Conservation (phyloP, 2,888 invertebrate genomes). For the Meteorus colon region DNA sequence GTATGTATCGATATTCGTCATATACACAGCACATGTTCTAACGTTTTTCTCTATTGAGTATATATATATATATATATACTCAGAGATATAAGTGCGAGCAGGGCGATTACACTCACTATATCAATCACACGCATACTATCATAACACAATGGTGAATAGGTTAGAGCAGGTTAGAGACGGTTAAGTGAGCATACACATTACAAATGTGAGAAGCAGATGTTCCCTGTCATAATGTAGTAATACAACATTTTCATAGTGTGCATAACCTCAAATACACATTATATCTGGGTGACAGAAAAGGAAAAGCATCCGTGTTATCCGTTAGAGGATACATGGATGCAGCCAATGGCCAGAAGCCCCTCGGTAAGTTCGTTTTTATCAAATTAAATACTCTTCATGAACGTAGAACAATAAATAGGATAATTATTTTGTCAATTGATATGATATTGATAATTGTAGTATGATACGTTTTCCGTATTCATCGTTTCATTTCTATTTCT, state of each 20-base stretch:
- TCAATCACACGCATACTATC: background rate
- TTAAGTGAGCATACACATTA: conserved; percentile 27
- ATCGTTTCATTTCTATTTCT: conserved; percentile 1
- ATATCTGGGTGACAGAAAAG: conserved; percentile 15
- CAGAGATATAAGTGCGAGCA: background rate
- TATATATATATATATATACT: too few species aligned
- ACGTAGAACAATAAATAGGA: conserved; percentile 5
- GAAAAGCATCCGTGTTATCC: conserved; percentile 62
- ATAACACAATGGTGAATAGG: conserved; percentile 50
- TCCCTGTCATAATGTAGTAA: conserved; percentile 32
- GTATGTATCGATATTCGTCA: too few species aligned
- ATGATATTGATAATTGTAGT: background rate
- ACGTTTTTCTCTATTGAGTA: too few species aligned
- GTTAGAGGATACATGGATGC: conserved; percentile 68
- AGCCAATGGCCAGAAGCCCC: conserved; percentile 67
- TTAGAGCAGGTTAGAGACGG: conserved; percentile 52
- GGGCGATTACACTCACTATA: background rate
- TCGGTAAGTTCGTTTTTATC: conserved; percentile 58
- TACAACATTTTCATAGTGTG: conserved; percentile 1
- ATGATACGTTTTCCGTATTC: background rate
- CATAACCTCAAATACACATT: background rate
- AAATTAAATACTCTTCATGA: too few species aligned
- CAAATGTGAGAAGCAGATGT: conserved; percentile 34
- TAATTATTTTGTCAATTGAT: conserved; percentile 20
- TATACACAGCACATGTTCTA: too few species aligned